These are phyloP conservation scores for Enoplosus armatus DNA, from an alignment of 2,797 vertebrate species.

Conservation along the genomic window DNA sequence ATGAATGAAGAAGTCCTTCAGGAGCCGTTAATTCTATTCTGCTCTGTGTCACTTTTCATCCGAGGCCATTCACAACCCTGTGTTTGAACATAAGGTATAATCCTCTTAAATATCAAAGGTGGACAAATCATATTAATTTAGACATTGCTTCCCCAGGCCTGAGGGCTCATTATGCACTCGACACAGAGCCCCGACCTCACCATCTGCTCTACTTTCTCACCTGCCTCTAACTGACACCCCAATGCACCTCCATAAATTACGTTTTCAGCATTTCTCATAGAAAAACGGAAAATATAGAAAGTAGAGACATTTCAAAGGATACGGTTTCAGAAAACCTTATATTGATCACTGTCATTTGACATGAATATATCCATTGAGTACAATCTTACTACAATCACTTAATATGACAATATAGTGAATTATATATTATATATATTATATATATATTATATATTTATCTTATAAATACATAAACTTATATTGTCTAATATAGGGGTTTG, in stretches of 20 bases:
- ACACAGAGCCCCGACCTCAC: constrained; percentile 67
- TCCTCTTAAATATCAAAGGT: constrained; percentile 90
- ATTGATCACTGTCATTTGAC: not conserved
- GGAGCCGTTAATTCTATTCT: constrained; percentile 84
- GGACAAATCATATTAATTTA: constrained; percentile 86
- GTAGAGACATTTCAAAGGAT: not conserved
- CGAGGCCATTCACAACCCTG: constrained; percentile 74
- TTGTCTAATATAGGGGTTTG: not conserved
- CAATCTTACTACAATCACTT: not conserved
- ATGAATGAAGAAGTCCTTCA: constrained; percentile 86
- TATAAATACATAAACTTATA: too few species aligned
- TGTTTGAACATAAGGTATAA: constrained; percentile 87
- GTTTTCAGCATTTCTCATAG: not conserved
- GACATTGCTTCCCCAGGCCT: constrained; percentile 75
- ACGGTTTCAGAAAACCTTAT: not conserved
- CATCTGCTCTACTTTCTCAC: constrained; percentile 78
- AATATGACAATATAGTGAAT: not conserved
- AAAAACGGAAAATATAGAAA: not conserved
- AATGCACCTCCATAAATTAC: constrained; percentile 5
- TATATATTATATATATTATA: not conserved
- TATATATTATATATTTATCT: too few species aligned
- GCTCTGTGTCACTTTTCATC: constrained; percentile 81
- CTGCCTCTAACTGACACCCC: constrained; percentile 57
- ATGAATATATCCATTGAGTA: not conserved
- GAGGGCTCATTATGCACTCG: constrained; percentile 75